Percentiles rank a stretch among this genome's conserved stretches.
These are phyloP conservation scores for Torymus auratus DNA, from an alignment of 2,888 invertebrate species.

Conservation along the genomic window DNA sequence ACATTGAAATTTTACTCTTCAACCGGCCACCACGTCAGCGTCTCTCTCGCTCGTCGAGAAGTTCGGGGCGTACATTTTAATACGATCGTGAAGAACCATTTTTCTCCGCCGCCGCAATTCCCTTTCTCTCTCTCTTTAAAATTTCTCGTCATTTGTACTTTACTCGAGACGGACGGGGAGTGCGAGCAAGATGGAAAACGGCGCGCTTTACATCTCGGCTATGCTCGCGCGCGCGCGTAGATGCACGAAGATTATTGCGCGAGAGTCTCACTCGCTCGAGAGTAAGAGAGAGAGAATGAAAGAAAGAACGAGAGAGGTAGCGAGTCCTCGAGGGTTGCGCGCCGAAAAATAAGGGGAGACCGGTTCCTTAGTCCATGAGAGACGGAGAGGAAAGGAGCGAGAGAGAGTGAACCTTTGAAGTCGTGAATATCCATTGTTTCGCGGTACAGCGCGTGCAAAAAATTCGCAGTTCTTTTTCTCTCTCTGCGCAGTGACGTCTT, in stretches of 20 bases:
- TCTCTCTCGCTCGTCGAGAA: too few species aligned
- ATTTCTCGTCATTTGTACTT: constrained; percentile 34
- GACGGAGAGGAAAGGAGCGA: not conserved
- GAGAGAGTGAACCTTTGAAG: constrained; percentile 46
- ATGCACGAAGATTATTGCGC: constrained; percentile 43
- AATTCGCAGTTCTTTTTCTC: constrained; percentile 2
- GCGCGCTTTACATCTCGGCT: constrained; percentile 9
- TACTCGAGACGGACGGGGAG: constrained; percentile 4
- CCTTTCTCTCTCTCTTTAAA: constrained; percentile 5
- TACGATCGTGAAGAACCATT: constrained; percentile 21
- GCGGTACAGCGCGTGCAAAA: constrained; percentile 38
- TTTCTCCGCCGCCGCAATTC: constrained; percentile 7
- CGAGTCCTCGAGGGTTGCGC: constrained; percentile 37
- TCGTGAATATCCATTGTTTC: constrained; percentile 55
- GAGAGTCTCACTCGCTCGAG: not conserved
- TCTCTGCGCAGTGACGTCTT: not conserved
- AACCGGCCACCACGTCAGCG: too few species aligned
- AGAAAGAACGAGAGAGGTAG: constrained; percentile 16
- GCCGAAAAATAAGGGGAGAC: not conserved
- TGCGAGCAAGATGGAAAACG: not conserved
- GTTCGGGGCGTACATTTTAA: constrained; percentile 14
- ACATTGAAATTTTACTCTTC: too few species aligned
- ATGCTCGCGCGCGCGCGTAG: constrained; percentile 1
- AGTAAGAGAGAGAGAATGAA: constrained; percentile 22
- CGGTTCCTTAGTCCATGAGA: not conserved